A percentile compares a stretch with the other conserved stretches of the same genome.
These are phyloP conservation scores for Hylaeus volcanicus DNA, from an alignment of 1,140 invertebrate species.

Conservation along the genomic window DNA sequence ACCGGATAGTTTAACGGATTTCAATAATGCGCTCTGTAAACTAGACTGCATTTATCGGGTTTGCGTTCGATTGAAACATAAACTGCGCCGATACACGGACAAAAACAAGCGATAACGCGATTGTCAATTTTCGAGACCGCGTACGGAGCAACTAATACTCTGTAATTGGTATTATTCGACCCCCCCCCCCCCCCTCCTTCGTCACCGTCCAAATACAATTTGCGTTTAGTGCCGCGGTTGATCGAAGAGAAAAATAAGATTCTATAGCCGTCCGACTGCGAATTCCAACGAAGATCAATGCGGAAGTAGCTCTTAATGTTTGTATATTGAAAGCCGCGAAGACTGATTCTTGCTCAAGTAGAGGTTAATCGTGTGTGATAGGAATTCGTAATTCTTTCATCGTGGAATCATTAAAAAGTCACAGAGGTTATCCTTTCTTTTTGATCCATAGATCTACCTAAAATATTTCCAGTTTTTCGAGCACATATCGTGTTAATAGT, in stretches of 20 bases:
- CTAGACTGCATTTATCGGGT: slow-evolving; percentile 16
- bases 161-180: neutral
- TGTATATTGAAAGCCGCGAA: neutral
- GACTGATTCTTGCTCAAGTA: slow-evolving; percentile 36
- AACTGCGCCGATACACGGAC: neutral
- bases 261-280: neutral
- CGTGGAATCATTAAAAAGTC: too few species aligned
- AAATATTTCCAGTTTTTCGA: too few species aligned
- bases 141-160: neutral
- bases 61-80: slow-evolving; percentile 13
- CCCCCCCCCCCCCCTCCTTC: too few species aligned
- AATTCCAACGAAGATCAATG: neutral
- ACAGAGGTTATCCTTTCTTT: too few species aligned
- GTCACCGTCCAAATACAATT: too few species aligned
- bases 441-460: too few species aligned
- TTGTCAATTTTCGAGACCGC: slow-evolving; percentile 24
- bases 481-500: too few species aligned
- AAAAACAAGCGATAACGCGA: slow-evolving; percentile 38
- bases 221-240: neutral
- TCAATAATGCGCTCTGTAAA: slow-evolving; percentile 30
- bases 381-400: too few species aligned
- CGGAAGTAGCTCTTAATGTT: neutral
- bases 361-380: neutral
- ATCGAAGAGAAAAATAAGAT: neutral
- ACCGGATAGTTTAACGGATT: slow-evolving; percentile 35